Conservation (phyloP, 2,113 vertebrate genomes). For the Motacilla alba region DNA sequence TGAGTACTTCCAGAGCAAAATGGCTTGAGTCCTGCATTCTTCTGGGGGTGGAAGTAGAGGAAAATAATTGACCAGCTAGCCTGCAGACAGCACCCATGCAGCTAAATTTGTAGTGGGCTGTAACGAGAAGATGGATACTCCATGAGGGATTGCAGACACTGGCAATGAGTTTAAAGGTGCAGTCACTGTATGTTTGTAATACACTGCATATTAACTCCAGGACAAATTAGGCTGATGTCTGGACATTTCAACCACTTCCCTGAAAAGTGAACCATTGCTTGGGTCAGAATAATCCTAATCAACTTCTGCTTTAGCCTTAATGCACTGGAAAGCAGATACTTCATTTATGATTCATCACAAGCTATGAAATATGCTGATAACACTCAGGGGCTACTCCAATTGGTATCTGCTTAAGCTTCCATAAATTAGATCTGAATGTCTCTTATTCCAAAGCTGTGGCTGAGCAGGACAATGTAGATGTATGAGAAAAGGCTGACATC, state of each 20-base stretch:
- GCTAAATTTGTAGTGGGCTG: background rate
- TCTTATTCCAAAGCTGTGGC: slow-evolving; percentile 15
- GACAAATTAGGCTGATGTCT: background rate
- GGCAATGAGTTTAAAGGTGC: background rate
- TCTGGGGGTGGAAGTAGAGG: background rate
- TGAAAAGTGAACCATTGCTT: background rate
- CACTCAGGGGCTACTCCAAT: background rate
- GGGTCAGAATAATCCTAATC: background rate
- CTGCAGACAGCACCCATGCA: background rate
- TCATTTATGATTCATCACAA: background rate
- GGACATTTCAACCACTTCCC: background rate
- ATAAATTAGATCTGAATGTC: slow-evolving; percentile 23
- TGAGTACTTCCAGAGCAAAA: background rate
- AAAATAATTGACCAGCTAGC: background rate
- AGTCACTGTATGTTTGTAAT: background rate
- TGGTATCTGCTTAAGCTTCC: slow-evolving; percentile 20
- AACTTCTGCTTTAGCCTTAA: background rate
- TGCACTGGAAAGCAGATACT: background rate
- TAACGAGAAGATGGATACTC: background rate
- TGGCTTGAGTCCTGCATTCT: background rate
- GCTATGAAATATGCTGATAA: background rate
- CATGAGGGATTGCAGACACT: background rate
- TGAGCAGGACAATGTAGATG: background rate
- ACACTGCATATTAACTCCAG: background rate
- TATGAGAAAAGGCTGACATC: slow-evolving; percentile 22